Base-by-base conservation (phyloP, 53 echinoderm and acorn worm species). In the Hippasteria phrygiana region DNA sequence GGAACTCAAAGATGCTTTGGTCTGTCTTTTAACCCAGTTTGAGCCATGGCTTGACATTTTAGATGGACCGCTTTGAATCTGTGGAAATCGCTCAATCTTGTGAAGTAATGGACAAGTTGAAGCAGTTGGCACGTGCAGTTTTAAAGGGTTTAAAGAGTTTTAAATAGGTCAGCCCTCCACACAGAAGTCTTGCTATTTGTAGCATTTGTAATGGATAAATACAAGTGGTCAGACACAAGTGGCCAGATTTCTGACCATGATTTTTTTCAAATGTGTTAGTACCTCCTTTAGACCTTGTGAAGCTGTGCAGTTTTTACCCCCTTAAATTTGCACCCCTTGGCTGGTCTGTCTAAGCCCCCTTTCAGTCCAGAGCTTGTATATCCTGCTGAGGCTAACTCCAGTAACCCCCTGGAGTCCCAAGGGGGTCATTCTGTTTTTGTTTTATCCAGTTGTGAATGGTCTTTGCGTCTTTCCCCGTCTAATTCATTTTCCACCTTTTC, bases 391-490 rank as follows among this genome's bases (percentile, higher is more conserved):
- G 26, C 0, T 26, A 24, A 17, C n/a, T 24, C 4, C 8, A 2
- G 26, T 18, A 10, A 33, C 36, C 36, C 17, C 12, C 67, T 11
- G 4, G 16, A 33, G 3, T 31, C 67, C 67, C 67, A 33, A 26
- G 67, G 37, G 67, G 67, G 34, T 17, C 34, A 66, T 66, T 66
- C 33, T 11, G 67, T 10, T 62, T n/a, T n/a, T n/a, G n/a, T n/a
- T n/a, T n/a, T 18, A 24, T 27, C 62, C 62, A 62, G 62, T 62
- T 62, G 67, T 35, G 67, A 66, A 29, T 27, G 17, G 67, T 66
- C 67, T 66, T 35, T 14, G 14, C 11, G 14, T 66, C 35, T 17
- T 17, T 35, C 32, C 32, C 9, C 34, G 13, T 26, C 67, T 32
- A 33, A 66, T 33, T 66, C 33, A 1, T 32, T 11, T 32, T 66